Percentiles rank a stretch among this genome's conserved stretches.
Conservation (phyloP, 2,888 invertebrate genomes). For the Boloria selene region DNA sequence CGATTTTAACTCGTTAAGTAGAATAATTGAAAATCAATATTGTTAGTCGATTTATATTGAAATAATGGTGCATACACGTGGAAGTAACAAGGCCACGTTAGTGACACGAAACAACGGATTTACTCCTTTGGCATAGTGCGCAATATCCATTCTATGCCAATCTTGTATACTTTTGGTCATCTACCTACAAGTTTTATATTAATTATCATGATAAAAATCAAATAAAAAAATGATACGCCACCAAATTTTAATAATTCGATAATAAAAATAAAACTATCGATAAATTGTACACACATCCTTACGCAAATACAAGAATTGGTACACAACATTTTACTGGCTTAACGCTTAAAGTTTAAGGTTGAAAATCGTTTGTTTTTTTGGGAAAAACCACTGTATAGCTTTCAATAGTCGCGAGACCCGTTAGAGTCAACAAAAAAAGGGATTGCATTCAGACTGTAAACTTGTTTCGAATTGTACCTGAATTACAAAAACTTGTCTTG, state of each 20-base stretch:
- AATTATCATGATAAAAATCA: too few species aligned
- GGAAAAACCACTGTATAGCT: constrained; percentile 42
- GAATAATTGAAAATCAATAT: background rate
- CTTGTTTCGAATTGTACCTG: constrained; percentile 23
- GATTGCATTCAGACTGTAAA: constrained; percentile 8
- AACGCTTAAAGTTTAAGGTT: constrained; percentile 22
- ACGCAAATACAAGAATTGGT: background rate
- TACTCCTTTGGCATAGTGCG: constrained; percentile 9
- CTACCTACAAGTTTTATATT: background rate
- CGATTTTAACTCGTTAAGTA: background rate
- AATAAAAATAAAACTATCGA: constrained; percentile 1
- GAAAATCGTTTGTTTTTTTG: constrained; percentile 31
- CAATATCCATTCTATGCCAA: constrained; percentile 5
- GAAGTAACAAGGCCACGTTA: constrained; percentile 11
- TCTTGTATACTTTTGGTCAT: background rate
- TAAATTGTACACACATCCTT: constrained; percentile 18
- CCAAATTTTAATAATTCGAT: too few species aligned
- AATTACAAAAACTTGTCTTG: constrained; percentile 19
- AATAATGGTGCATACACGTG: constrained; percentile 11
- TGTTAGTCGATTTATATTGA: too few species aligned
- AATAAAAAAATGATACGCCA: too few species aligned
- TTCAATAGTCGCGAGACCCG: constrained; percentile 50
- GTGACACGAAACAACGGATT: constrained; percentile 12
- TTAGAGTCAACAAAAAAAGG: constrained; percentile 43
- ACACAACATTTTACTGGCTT: constrained; percentile 25